phyloP scores from a whole-genome alignment of 2,797 vertebrate genomes.

The Moxostoma hubbsi region DNA sequence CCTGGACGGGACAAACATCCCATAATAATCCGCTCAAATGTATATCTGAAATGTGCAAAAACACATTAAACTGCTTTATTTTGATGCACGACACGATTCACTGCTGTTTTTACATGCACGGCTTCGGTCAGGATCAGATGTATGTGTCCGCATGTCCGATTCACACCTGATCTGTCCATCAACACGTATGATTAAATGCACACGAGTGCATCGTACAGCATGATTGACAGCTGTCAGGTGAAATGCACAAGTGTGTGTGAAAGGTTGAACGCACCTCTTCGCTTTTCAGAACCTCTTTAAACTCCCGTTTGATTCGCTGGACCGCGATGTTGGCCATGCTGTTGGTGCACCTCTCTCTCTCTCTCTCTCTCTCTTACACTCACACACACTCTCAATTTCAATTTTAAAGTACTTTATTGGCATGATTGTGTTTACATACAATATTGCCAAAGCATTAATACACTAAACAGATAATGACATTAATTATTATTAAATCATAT shows the following conservation, averaged over 20 bases:
- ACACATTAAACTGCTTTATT: not conserved
- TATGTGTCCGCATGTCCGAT: not conserved
- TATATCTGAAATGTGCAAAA: not conserved
- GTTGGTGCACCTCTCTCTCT: conserved; percentile 39
- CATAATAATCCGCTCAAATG: not conserved
- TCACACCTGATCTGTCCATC: not conserved
- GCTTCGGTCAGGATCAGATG: not conserved
- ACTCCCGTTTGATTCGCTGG: conserved; percentile 99
- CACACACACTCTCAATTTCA: no score
- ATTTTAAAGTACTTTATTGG: no score
- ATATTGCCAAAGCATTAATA: no score
- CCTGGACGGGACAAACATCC: conserved; percentile 11
- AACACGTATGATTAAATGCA: not conserved
- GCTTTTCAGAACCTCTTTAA: conserved; percentile 98
- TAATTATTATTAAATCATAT: no score
- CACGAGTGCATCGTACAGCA: not conserved
- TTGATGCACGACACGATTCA: not conserved
- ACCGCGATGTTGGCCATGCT: conserved; percentile 98
- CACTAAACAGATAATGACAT: no score
- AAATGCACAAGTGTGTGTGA: not conserved
- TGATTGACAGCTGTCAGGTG: conserved; percentile 29
- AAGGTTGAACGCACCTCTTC: conserved; percentile 85
- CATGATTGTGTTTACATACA: no score
- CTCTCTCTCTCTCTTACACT: no score
- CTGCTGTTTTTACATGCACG: not conserved